These are phyloP conservation scores for Drosophila auraria DNA, from an alignment of 1,140 invertebrate species.

Conservation along the genomic window DNA sequence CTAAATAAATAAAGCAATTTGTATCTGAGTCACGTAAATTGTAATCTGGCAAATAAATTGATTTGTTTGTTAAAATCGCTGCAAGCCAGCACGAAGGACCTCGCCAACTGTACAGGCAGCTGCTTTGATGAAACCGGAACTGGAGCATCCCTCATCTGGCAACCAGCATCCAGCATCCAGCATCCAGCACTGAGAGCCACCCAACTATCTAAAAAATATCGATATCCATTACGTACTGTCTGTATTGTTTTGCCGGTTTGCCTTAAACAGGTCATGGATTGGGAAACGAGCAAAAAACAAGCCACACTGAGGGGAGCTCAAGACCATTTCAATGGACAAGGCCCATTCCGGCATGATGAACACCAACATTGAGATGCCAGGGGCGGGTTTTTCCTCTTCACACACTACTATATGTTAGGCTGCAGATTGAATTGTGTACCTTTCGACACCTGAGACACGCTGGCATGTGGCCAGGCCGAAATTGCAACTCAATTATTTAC, in stretches of 20 bases:
- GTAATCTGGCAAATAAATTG: constrained; percentile 79
- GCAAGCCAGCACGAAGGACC: constrained; percentile 42
- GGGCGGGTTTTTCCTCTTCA: background rate
- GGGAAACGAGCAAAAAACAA: background rate
- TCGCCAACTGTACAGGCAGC: constrained; percentile 28
- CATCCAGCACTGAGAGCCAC: background rate
- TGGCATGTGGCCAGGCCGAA: constrained; percentile 19
- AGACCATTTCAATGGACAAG: background rate
- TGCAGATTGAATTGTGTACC: constrained; percentile 31
- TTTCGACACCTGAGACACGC: constrained; percentile 56
- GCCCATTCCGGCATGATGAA: background rate
- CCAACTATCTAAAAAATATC: constrained; percentile 46
- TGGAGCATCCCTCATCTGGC: constrained; percentile 16
- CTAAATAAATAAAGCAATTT: constrained; percentile 77
- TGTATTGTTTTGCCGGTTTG: constrained; percentile 10
- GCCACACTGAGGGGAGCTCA: background rate
- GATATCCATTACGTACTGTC: constrained; percentile 33
- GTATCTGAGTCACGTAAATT: constrained; percentile 75
- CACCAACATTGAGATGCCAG: constrained; percentile 5
- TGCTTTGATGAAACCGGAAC: constrained; percentile 26
- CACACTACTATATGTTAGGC: too few relatives aligned
- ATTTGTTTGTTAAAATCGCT: constrained; percentile 71
- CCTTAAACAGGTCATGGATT: constrained; percentile 27
- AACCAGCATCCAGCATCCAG: background rate
- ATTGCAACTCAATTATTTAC: constrained; percentile 41